These are phyloP conservation scores for Cherax quadricarinatus DNA, from an alignment of 1,140 invertebrate genomes.

Conservation along the genomic window DNA sequence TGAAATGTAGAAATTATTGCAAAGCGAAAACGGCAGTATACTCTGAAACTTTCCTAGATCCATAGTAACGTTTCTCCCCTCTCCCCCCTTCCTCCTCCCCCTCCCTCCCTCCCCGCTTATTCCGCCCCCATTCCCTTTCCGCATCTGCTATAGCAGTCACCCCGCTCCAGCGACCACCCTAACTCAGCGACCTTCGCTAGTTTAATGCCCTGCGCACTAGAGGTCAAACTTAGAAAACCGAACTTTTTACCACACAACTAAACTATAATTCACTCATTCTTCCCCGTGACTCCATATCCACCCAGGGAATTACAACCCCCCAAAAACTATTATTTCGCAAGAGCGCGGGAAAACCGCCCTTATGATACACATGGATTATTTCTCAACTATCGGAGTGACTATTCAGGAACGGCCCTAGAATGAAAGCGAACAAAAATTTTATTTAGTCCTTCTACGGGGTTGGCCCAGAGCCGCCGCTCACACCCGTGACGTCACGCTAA, in stretches of 20 bases:
- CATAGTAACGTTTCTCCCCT: constrained; percentile 56
- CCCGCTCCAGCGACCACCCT: constrained; percentile 18
- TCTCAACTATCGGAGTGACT: constrained; percentile 61
- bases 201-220: constrained; percentile 41
- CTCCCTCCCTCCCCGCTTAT: constrained; percentile 32
- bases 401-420: constrained; percentile 69
- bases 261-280: constrained; percentile 22
- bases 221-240: constrained; percentile 30
- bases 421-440: constrained; percentile 72
- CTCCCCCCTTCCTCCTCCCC: constrained; percentile 8
- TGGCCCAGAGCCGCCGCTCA: constrained; percentile 39
- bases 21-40: constrained; percentile 51
- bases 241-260: neutral
- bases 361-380: constrained; percentile 71
- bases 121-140: constrained; percentile 59
- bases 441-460: constrained; percentile 69
- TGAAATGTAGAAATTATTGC: neutral
- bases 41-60: constrained; percentile 59
- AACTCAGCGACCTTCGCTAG: constrained; percentile 3
- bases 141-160: constrained; percentile 50
- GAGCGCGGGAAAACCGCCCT: constrained; percentile 54
- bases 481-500: constrained; percentile 42
- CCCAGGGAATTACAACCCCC: neutral
- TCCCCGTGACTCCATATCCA: neutral
- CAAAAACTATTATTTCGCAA: constrained; percentile 5